A percentile compares a stretch with the other conserved stretches of the same genome.
phyloP scores from a whole-genome alignment of 1,140 invertebrate species.

The Tetramorium simillimum region DNA sequence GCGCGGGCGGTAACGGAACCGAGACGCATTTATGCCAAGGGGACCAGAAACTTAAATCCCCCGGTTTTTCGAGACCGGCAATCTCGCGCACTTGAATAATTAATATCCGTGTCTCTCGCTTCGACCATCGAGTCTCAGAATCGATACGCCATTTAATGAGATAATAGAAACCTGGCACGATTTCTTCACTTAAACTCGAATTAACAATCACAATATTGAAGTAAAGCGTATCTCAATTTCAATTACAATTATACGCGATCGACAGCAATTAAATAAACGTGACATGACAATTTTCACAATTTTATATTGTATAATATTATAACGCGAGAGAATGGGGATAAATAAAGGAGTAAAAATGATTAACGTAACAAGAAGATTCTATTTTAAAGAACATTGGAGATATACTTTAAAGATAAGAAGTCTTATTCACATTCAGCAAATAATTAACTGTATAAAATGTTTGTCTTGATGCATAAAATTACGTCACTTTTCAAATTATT shows the following conservation, averaged over 20 bases:
- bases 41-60: neutral
- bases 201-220: neutral
- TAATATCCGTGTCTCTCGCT: constrained; percentile 1
- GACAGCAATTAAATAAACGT: constrained; percentile 10
- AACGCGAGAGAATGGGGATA: neutral
- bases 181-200: neutral
- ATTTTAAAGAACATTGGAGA: neutral
- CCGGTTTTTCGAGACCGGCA: constrained; percentile 5
- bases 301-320: neutral
- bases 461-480: neutral
- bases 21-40: constrained; percentile 24
- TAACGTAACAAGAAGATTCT: neutral
- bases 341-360: neutral
- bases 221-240: neutral
- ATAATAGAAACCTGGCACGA: neutral
- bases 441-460: neutral
- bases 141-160: neutral
- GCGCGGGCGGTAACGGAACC: neutral
- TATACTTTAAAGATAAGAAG: neutral
- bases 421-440: neutral
- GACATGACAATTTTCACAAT: neutral
- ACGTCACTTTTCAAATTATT: constrained; percentile 37
- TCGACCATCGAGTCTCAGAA: neutral
- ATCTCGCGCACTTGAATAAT: constrained; percentile 13
- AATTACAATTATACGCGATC: neutral